Base-by-base conservation (phyloP, 2,888 invertebrate genomes). In the Tubiluchus corallicola region DNA sequence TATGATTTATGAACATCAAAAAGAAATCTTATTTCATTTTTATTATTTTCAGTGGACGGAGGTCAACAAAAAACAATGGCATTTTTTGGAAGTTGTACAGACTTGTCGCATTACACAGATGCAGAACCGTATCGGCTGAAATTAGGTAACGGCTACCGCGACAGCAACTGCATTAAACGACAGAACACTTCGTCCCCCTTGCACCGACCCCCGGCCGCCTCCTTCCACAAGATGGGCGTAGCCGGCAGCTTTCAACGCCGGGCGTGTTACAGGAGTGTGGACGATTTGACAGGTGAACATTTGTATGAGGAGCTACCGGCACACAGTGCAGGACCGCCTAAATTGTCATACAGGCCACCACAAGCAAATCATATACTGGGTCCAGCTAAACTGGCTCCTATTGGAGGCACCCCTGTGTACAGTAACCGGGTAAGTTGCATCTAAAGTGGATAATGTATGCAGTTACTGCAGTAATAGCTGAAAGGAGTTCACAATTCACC, bases 51-150 rank as follows among this genome's bases (percentile, higher is more conserved):
- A 29, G 29, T 9, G n/a, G 29, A 29, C 29, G 29, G 29, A 29
- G n/a, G 9, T 9, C 9, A 9, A 29, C 9, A 29, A 9, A 9
- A 9, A 29, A 29, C 9, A 9, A 29, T 29, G 29, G 9, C 29
- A 9, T 29, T 29, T n/a, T 29, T 29, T n/a, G 29, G 29, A n/a
- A 29, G 29, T n/a, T 29, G 29, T 29, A 29, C 29, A n/a, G 29
- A 29, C 29, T 9, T 29, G 9, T 9, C 29, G 29, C 29, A n/a
- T n/a, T 29, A 29, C 29, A n/a, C 29, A 9, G 29, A 29, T 9
- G 9, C n/a, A 9, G 29, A 9, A 9, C 29, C 29, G 9, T 9
- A n/a, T n/a, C 29, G 29, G 9, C 29, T 29, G 29, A 29, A 29
- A n/a, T n/a, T 9, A 9, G 29, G 29, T n/a, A n/a, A n/a, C n/a